These are phyloP conservation scores for Fratercula arctica DNA, from an alignment of 2,797 vertebrate species.

Conservation along the genomic window DNA sequence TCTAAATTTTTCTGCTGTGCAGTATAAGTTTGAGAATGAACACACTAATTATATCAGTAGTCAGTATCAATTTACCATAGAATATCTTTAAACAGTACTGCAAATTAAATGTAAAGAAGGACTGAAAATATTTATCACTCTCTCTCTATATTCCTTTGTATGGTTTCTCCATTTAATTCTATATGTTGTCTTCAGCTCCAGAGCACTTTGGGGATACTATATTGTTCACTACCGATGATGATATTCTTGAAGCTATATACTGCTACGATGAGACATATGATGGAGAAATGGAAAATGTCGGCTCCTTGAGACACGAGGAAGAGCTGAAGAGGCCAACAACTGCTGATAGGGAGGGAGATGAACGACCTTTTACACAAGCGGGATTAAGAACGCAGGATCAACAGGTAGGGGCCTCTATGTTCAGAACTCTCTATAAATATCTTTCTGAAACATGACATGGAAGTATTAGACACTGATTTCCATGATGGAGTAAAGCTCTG, in stretches of 20 bases:
- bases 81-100: not conserved
- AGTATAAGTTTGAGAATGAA: not conserved
- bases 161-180: not conserved
- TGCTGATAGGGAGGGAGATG: constrained; percentile 87
- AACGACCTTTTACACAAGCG: constrained; percentile 91
- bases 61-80: not conserved
- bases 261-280: constrained; percentile 83
- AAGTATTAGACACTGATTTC: not conserved
- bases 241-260: constrained; percentile 94
- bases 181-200: constrained; percentile 75
- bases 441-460: not conserved
- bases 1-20: not conserved
- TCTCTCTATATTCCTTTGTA: not conserved
- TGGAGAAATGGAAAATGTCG: constrained; percentile 72
- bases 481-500: not conserved
- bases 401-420: constrained; percentile 35
- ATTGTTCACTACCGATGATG: constrained; percentile 93
- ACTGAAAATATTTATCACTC: not conserved
- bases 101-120: not conserved
- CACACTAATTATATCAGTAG: not conserved
- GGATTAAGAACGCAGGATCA: constrained; percentile 74
- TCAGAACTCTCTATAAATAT: not conserved
- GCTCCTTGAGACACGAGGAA: constrained; percentile 78
- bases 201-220: constrained; percentile 98
- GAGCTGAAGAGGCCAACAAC: constrained; percentile 89